Evolutionary conservation across 2,113 vertebrate genomes (phyloP).

Genomic region (Python bivittatus): DNA sequence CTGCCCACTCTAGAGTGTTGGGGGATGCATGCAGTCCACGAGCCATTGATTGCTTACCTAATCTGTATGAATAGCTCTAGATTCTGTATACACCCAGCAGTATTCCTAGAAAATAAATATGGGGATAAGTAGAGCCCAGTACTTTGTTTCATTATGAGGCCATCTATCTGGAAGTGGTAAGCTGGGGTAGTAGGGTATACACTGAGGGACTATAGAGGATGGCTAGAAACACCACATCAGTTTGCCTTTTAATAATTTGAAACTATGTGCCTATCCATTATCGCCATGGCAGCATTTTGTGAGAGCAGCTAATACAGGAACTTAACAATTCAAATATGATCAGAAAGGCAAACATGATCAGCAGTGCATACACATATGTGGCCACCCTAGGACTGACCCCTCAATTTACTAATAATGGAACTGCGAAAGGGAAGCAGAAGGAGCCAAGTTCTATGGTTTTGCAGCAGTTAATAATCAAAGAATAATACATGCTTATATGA

Average conservation of each 20-base stretch:
- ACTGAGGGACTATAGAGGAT: neutral
- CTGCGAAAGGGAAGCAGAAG: neutral
- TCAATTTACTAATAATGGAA: neutral
- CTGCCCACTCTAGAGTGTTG: neutral
- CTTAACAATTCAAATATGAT: neutral
- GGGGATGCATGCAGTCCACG: neutral
- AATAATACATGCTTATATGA: neutral
- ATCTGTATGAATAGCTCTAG: neutral
- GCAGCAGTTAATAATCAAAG: neutral
- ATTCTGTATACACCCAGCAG: neutral
- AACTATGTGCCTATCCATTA: neutral
- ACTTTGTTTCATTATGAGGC: neutral
- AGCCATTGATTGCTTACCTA: neutral
- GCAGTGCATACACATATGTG: neutral
- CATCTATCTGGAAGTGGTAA: neutral
- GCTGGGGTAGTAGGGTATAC: neutral
- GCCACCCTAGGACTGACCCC: neutral
- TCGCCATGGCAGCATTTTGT: neutral
- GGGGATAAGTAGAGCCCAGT: neutral
- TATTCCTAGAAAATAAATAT: neutral
- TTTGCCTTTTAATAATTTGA: neutral
- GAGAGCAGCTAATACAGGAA: neutral
- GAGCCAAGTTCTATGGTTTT: neutral
- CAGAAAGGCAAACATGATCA: neutral
- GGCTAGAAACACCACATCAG: neutral